phyloP scores from a whole-genome alignment of 2,797 vertebrate species.

The Decapterus maruadsi region DNA sequence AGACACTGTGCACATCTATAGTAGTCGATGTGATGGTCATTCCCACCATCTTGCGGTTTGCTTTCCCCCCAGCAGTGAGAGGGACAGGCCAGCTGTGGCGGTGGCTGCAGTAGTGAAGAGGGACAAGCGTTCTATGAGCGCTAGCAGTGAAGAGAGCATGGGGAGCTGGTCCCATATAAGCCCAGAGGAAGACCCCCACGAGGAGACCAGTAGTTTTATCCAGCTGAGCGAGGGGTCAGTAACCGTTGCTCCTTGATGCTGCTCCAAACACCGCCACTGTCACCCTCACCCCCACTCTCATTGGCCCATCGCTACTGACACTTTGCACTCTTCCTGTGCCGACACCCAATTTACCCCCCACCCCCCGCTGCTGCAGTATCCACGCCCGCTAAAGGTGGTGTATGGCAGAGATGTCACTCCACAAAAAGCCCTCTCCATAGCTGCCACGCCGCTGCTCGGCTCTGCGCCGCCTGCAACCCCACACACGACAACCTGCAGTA shows the following conservation, averaged over 20 bases:
- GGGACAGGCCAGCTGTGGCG: slow-evolving; percentile 80
- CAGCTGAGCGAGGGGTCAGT: slow-evolving; percentile 97
- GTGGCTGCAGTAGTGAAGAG: slow-evolving; percentile 83
- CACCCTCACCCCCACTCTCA: slow-evolving; percentile 76
- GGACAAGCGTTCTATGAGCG: slow-evolving; percentile 88
- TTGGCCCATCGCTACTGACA: slow-evolving; percentile 78
- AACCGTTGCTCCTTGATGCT: slow-evolving; percentile 81
- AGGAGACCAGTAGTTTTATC: slow-evolving; percentile 97
- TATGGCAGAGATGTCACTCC: slow-evolving; percentile 55
- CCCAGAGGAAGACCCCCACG: slow-evolving; percentile 94
- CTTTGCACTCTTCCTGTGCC: slow-evolving; percentile 59
- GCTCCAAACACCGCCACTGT: slow-evolving; percentile 67
- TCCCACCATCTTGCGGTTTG: slow-evolving; percentile 76
- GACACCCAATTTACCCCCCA: slow-evolving; percentile 50
- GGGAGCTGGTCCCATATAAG: slow-evolving; percentile 97
- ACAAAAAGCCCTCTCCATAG: slow-evolving; percentile 61
- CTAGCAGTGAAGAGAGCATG: slow-evolving; percentile 96
- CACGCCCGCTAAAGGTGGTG: slow-evolving; percentile 46
- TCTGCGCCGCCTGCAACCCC: slow-evolving; percentile 30
- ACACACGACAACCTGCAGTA: slow-evolving; percentile 37
- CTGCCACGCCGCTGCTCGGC: slow-evolving; percentile 8
- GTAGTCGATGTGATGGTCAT: slow-evolving; percentile 59
- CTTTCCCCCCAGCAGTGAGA: slow-evolving; percentile 85
- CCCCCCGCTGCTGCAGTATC: slow-evolving; percentile 48
- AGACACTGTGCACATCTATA: slow-evolving; percentile 51